These are phyloP conservation scores for Silurus aristotelis DNA, from an alignment of 2,797 vertebrate species.

Conservation along the genomic window DNA sequence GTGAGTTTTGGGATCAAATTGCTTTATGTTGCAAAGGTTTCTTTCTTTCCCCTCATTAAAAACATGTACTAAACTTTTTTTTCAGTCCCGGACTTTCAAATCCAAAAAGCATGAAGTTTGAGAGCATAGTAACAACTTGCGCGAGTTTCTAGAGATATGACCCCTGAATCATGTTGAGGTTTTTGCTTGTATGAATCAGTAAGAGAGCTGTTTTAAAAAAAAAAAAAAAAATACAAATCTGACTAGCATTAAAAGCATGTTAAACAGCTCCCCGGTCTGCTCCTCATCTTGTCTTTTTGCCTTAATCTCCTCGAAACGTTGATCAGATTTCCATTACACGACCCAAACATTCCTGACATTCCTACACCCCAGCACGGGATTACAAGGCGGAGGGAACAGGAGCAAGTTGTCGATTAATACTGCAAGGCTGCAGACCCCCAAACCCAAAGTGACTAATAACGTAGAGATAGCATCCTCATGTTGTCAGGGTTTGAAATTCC, in stretches of 20 bases:
- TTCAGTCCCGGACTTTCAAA: not conserved
- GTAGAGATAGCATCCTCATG: not conserved
- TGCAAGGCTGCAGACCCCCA: not conserved
- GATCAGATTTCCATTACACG: conserved; percentile 73
- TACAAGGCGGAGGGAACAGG: conserved; percentile 54
- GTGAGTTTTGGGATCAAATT: conserved; percentile 65
- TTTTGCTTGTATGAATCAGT: not conserved
- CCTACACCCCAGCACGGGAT: conserved; percentile 67
- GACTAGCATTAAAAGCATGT: conserved; percentile 46
- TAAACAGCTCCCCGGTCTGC: not conserved
- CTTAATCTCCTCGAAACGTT: conserved; percentile 68
- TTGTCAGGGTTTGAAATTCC: not conserved
- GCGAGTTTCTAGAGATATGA: not conserved
- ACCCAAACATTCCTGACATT: conserved; percentile 74
- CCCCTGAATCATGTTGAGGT: not conserved
- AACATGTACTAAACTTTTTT: too few species aligned
- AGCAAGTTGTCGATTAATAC: conserved; percentile 4
- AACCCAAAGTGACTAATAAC: not conserved
- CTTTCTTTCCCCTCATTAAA: not conserved
- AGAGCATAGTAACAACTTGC: conserved; percentile 2
- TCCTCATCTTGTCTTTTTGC: conserved; percentile 41
- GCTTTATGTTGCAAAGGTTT: not conserved
- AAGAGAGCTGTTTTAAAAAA: not conserved
- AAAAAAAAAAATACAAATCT: not conserved
- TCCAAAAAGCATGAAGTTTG: not conserved